These are phyloP conservation scores for Xerus inauris DNA, from an alignment of 2,113 vertebrate genomes.

Conservation along the genomic window DNA sequence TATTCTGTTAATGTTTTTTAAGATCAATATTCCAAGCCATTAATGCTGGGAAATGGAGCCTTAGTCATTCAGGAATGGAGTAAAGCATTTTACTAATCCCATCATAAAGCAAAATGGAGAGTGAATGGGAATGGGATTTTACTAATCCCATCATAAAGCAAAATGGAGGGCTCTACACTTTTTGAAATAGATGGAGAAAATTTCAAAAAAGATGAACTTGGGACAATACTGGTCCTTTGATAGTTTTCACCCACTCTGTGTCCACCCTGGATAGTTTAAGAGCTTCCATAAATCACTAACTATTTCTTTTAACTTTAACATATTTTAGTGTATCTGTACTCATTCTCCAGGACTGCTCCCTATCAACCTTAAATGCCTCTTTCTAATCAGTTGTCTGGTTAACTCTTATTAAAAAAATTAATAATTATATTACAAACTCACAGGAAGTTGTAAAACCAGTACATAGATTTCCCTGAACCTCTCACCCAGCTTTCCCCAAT, in stretches of 20 bases:
- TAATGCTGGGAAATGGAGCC: background rate
- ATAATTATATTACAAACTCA: background rate
- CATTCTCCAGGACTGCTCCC: background rate
- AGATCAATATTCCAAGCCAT: background rate
- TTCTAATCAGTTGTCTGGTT: background rate
- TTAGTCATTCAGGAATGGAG: background rate
- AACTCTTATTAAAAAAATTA: background rate
- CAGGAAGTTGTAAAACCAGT: background rate
- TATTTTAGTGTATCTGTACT: background rate
- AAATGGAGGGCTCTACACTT: background rate
- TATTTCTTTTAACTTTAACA: background rate
- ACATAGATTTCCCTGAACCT: background rate
- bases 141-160: too few species aligned
- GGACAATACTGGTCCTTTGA: background rate
- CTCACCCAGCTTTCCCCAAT: background rate
- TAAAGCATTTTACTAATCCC: background rate
- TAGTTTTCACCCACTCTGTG: background rate
- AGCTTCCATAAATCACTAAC: background rate
- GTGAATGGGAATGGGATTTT: too few species aligned
- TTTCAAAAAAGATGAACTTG: background rate
- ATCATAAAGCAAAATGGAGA: background rate
- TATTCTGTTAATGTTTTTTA: background rate
- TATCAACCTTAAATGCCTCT: background rate
- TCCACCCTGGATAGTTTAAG: background rate
- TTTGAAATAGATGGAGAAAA: background rate